Conservation (phyloP, 2,113 vertebrate genomes). For the Fulmarus glacialis region DNA sequence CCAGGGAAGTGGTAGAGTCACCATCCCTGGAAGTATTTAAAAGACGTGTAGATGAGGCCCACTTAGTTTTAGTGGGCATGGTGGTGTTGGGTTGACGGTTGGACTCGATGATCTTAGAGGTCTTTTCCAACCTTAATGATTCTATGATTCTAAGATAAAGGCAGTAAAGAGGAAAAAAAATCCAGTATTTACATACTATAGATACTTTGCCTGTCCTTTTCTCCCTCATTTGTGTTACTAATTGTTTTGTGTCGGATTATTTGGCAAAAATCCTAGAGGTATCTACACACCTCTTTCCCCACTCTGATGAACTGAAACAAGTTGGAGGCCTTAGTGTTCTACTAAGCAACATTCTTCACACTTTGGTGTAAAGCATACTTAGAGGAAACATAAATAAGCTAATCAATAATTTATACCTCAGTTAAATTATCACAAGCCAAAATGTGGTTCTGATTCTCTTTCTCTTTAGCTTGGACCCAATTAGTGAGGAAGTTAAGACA, state of each 20-base stretch:
- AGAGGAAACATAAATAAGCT: neutral
- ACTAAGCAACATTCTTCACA: neutral
- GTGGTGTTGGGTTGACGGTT: too few species aligned
- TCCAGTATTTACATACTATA: neutral
- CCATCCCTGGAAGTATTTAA: too few species aligned
- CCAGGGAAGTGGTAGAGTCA: too few species aligned
- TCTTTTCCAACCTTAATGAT: too few species aligned
- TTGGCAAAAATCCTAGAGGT: neutral
- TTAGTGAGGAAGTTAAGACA: neutral
- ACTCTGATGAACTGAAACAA: neutral
- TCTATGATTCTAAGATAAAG: too few species aligned
- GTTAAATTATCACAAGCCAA: neutral
- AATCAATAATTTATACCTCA: neutral
- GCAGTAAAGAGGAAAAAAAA: neutral
- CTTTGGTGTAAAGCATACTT: neutral
- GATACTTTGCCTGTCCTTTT: neutral
- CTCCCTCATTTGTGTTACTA: neutral
- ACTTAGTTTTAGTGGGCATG: too few species aligned
- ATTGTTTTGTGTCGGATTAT: neutral
- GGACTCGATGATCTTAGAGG: too few species aligned
- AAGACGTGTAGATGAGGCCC: too few species aligned
- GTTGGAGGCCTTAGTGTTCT: neutral
- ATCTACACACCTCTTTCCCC: neutral
- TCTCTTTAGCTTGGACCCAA: neutral
- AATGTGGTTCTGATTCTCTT: conserved; percentile 1